Base-by-base conservation (phyloP, 2,113 vertebrate species). In the Crotalus tigris region DNA sequence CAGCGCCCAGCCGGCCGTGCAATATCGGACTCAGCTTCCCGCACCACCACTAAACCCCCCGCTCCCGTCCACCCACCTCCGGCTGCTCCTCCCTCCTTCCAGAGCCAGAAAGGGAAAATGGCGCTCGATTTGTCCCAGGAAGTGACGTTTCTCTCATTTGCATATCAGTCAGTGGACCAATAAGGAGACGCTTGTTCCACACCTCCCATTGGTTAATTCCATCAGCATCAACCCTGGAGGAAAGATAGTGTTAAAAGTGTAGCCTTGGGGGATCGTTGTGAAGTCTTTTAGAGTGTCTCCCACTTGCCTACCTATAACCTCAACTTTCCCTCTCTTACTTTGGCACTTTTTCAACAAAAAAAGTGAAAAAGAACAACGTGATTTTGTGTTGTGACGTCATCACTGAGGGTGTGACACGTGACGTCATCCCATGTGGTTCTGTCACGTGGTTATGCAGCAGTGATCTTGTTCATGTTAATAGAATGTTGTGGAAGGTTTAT, bases 21-120 rank as follows among this genome's bases (percentile, higher is more conserved):
- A 23, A 15, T 29, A 33, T 4, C 8, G 23, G 23, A 49, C 53
- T 39, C 5, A 39, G 24, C 91, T 49, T n/a, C 26, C 33, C 64
- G 39, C 64, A 24, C 15, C 19, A 39, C 33, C 57, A 1, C 64
- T 5, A 51, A 46, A 46, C 59, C 23, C 91, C 81, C 21, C 29
- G 0, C 53, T 0, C 86, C 21, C 53, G 9, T 90, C 21, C n/a
- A 26, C 92, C 61, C 89, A 88, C 89, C 90, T 21, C 11, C 94
- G 1, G 19, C 93, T 89, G 17, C 94, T 95, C 94, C 95, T 97
- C 95, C 96, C 96, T 96, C 96, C 95, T 96, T 91, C 97, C 89
- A 92, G 57, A 19, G 55, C 97, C 97, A 98, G 98, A 98, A 98
- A 98, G 98, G 96, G 97, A 98, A 98, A 97, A 98, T 98, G 98